Conservation (phyloP, 2,113 vertebrate genomes). For the Oceanites oceanicus region DNA sequence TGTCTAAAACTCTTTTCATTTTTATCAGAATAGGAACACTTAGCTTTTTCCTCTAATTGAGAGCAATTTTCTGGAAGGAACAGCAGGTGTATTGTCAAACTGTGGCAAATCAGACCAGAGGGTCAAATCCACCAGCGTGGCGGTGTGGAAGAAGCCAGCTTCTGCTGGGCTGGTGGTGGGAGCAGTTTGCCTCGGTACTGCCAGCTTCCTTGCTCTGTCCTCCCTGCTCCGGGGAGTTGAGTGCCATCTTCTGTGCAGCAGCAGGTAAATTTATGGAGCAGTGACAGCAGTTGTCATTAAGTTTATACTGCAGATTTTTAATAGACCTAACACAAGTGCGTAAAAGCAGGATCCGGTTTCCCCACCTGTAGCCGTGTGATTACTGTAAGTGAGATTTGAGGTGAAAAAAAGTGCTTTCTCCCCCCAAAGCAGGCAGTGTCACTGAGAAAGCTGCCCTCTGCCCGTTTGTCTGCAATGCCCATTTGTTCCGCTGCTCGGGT, state of each 20-base stretch:
- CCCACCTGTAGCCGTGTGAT: background rate
- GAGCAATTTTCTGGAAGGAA: background rate
- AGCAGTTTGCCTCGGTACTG: background rate
- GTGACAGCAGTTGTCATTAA: background rate
- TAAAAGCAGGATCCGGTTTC: background rate
- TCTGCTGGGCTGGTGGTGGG: background rate
- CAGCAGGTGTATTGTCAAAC: background rate
- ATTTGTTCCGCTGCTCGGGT: background rate
- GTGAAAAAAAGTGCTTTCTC: background rate
- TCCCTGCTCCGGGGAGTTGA: background rate
- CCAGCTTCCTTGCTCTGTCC: background rate
- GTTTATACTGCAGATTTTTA: background rate
- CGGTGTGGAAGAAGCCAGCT: background rate
- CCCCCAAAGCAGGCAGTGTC: background rate
- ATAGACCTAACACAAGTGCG: background rate
- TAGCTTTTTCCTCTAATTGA: background rate
- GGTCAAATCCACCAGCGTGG: background rate
- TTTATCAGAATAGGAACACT: background rate
- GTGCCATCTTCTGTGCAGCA: background rate
- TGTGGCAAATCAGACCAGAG: background rate
- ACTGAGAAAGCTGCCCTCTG: background rate
- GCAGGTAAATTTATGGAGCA: background rate
- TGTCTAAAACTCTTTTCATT: background rate
- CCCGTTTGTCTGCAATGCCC: rapidly evolving
- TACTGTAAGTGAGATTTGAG: background rate